Base-by-base conservation (phyloP, 2,797 vertebrate species). In the Zalophus californianus region DNA sequence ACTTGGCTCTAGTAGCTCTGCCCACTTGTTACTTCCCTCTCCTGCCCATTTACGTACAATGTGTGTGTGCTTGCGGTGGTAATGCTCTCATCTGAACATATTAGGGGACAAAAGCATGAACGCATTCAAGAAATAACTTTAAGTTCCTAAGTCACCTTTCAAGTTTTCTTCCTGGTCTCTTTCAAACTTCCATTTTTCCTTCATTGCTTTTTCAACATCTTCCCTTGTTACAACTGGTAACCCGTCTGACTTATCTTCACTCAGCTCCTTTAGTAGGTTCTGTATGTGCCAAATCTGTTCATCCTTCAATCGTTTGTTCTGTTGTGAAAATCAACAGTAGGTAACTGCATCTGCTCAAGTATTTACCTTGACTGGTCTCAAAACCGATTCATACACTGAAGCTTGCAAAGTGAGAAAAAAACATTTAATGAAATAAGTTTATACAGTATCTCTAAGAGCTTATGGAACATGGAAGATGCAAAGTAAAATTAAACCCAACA, bases 111-210 rank as follows among this genome's bases (percentile, higher is more conserved):
- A 93, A 86, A 56, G n/a, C 13, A 27, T 66, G 78, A 70, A 66
- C 18, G 66, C 12, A 64, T 56, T 66, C 32, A 93, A 83, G 58
- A 88, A 83, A 80, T 68, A 79, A 78, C 27, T 44, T 44, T 32
- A 66, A 70, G 72, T 92, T 92, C 25, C 7, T 90, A 68, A 91
- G 7, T 75, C 92, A 99, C 99, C 99, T 98, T 98, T 97, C 73
- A 99, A 97, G 79, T 99, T 96, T 50, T 98, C 96, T 92, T 99
- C 98, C 95, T 99, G 97, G 25, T 98, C 98, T 80, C 86, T 99
- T 85, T 97, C 92, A 94, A 98, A 98, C 27, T 99, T 95, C 98
- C 98, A 98, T 32, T 98, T 98, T 27, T 96, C 97, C 94, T 98
- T 98, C 86, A 99, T 96, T 35, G 97, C 97, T 16, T 98, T 83